These are phyloP conservation scores for Eriosoma lanigerum DNA, from an alignment of 1,140 invertebrate genomes.

Conservation along the genomic window DNA sequence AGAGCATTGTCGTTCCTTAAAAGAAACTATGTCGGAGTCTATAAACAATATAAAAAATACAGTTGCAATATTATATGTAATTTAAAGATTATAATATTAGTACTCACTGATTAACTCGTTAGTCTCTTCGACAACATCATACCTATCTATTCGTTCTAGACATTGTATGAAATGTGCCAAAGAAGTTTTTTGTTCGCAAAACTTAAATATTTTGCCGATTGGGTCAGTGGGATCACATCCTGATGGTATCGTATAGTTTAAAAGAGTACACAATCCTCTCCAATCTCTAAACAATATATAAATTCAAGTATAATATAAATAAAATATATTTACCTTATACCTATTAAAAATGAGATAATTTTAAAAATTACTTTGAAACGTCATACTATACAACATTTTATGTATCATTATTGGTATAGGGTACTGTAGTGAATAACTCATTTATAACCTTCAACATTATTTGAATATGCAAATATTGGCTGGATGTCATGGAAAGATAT, in stretches of 20 bases:
- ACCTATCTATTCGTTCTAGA: slow-evolving; percentile 67
- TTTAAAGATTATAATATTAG: slow-evolving; percentile 3
- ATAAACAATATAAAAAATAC: not conserved
- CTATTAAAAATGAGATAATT: no score
- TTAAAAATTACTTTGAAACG: no score
- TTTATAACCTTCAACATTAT: no score
- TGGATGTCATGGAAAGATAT: no score
- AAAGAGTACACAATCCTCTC: slow-evolving; percentile 66
- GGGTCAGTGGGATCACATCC: slow-evolving; percentile 62
- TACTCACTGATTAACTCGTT: slow-evolving; percentile 63
- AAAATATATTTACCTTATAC: no score
- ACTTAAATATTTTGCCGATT: slow-evolving; percentile 62
- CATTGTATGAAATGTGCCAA: slow-evolving; percentile 61
- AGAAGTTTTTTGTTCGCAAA: slow-evolving; percentile 58
- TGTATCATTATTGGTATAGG: no score
- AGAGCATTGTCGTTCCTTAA: slow-evolving; percentile 18
- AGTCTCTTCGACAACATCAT: slow-evolving; percentile 68
- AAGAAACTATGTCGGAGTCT: slow-evolving; percentile 8
- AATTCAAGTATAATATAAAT: no score
- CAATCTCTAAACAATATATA: slow-evolving; percentile 63
- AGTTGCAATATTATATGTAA: not conserved
- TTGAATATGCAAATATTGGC: no score
- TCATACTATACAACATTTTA: no score
- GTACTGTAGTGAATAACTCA: no score
- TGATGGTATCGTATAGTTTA: slow-evolving; percentile 59